Percentiles rank a stretch among this genome's conserved stretches.
Evolutionary conservation across 35 echinoderm and acorn worm genomes (phyloP).

Genomic region (Lytechinus pictus): DNA sequence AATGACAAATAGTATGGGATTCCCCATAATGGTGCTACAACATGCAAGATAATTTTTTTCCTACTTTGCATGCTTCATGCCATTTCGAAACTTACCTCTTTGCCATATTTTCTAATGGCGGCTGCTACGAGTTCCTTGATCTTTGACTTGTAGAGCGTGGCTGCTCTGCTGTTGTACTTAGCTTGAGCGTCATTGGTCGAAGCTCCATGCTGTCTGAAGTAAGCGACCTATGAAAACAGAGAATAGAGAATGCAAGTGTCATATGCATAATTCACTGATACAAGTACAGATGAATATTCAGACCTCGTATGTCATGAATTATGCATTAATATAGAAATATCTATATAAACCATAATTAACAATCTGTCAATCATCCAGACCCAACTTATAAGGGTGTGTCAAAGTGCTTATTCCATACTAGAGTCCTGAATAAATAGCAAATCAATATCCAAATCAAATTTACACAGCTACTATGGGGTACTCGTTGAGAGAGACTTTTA

Average conservation of each 20-base stretch:
- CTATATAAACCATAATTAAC: too few species aligned
- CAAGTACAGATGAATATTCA: not conserved
- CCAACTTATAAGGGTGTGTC: too few species aligned
- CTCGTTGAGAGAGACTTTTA: too few species aligned
- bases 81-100: slow-evolving; percentile 66
- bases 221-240: slow-evolving; percentile 55
- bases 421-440: too few species aligned
- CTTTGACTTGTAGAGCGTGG: slow-evolving; percentile 85
- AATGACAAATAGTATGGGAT: too few species aligned
- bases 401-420: too few species aligned
- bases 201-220: slow-evolving; percentile 91
- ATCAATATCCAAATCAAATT: too few species aligned
- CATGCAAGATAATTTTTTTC: not conserved
- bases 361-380: too few species aligned
- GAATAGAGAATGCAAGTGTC: not conserved
- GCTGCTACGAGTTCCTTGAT: slow-evolving; percentile 78
- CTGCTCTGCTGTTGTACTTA: slow-evolving; percentile 96
- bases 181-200: slow-evolving; percentile 85
- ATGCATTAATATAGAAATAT: not conserved
- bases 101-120: slow-evolving; percentile 97
- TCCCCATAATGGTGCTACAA: not conserved
- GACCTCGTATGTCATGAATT: not conserved
- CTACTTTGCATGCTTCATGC: not conserved
- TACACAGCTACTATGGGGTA: too few species aligned
- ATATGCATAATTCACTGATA: not conserved